Conservation (phyloP, 2,797 vertebrate species). For the Bufotes viridis region DNA sequence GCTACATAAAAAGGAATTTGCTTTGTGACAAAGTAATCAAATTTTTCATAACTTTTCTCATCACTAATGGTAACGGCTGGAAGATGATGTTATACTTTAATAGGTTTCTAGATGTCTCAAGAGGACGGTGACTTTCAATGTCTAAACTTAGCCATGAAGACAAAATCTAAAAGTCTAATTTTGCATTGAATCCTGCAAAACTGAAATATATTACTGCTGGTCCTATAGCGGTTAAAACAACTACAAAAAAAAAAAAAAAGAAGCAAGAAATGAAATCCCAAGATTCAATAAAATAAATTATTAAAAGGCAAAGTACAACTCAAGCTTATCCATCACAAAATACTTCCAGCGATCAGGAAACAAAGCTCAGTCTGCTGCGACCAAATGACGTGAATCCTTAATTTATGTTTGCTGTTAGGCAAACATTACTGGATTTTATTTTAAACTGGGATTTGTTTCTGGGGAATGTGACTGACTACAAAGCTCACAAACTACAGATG, state of each 20-base stretch:
- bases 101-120: not conserved
- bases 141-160: not conserved
- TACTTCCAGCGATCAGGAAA: constrained; percentile 62
- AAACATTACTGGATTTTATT: constrained; percentile 57
- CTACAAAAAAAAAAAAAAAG: not conserved
- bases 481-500: constrained; percentile 8
- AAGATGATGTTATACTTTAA: not conserved
- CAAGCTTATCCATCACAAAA: constrained; percentile 64
- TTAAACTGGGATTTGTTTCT: constrained; percentile 28
- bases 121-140: not conserved
- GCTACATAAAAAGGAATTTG: too few species aligned
- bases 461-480: constrained; percentile 24
- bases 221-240: not conserved
- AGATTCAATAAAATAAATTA: constrained; percentile 53
- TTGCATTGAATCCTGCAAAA: not conserved
- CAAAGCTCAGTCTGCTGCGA: constrained; percentile 46
- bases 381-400: constrained; percentile 47
- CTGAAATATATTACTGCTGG: constrained; percentile 39
- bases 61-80: too few species aligned
- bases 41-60: too few species aligned
- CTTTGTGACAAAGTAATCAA: too few species aligned
- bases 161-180: not conserved
- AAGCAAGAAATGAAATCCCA: not conserved
- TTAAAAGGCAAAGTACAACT: constrained; percentile 63
- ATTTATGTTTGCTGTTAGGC: constrained; percentile 63